Conservation (phyloP, 2,797 vertebrate genomes). For the Phrynocephalus vlangalii region DNA sequence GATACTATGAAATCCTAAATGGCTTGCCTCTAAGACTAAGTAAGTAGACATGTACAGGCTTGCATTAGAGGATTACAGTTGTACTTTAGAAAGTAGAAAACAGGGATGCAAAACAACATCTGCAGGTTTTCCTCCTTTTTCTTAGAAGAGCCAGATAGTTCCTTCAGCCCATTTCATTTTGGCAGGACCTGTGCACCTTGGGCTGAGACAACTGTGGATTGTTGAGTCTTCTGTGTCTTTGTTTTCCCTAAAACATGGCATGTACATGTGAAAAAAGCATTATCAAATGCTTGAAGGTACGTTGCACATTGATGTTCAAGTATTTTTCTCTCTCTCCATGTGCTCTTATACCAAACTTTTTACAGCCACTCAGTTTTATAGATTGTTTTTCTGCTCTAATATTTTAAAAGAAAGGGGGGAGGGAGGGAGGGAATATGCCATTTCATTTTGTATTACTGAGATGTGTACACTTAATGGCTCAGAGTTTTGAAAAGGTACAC, state of each 20-base stretch:
- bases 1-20: too few species aligned
- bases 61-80: background rate
- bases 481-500: slow-evolving; percentile 8
- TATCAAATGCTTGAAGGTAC: rapidly evolving
- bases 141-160: background rate
- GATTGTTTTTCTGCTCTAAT: slow-evolving; percentile 19
- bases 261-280: background rate
- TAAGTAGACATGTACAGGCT: too few species aligned
- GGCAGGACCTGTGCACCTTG: background rate
- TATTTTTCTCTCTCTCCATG: background rate
- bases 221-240: background rate
- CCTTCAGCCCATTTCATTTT: background rate
- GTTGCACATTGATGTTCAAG: rapidly evolving
- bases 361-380: slow-evolving; percentile 8
- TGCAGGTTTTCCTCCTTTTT: background rate
- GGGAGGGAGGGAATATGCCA: background rate
- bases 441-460: background rate
- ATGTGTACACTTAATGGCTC: slow-evolving; percentile 4
- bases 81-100: background rate
- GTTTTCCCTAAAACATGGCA: background rate
- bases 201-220: background rate
- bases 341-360: slow-evolving; percentile 12
- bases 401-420: background rate
- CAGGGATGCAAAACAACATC: too few species aligned
- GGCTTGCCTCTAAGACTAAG: too few species aligned